Base-by-base conservation (phyloP, 1,140 invertebrate genomes). In the Drosophila tsacasi region DNA sequence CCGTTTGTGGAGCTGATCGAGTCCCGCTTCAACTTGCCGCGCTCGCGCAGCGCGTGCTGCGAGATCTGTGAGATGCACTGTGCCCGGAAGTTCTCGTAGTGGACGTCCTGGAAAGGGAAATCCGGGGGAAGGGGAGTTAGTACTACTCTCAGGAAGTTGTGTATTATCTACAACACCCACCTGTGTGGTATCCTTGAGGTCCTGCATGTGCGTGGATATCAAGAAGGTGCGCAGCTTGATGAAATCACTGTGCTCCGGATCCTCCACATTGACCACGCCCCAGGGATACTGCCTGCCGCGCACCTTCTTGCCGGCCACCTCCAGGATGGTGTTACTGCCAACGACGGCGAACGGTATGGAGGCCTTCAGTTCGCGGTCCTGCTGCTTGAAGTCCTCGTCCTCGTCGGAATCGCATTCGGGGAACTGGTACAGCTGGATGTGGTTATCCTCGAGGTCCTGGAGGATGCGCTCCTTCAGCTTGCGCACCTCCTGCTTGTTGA, bases 201-300 rank as follows among this genome's bases (percentile, higher is more conserved):
- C 98, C 92, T 99, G 97, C 97, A 99, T 97, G 93, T 99, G 97
- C 39, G 97, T 98, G 12, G 97, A 97, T 85, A 99, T 99, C 46
- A 99, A 94, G 96, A 99, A 99, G 74, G 98, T 99, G 72, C 98
- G 95, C 50, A 99, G 94, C 92, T 99, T 98, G 35, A 98, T 96
- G 93, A 99, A 99, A 94, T 99, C 99, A 89, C 98, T 99, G 93
- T 99, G 98, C 76, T 97, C 96, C 8, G 98, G 96, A 93, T 99
- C 99, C 93, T 99, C 99, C 68, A 99, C 98, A 95, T 99, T 98
- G 4, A 99, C 98, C 42, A 99, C 96, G 19, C 99, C 99, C 99
- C 99, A 99, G 0, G 98, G 98, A 94, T 99, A 99, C 91, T 99
- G 97, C 6, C 99, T 94, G 12, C 98, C 98, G 64, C 98, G 95